Percentiles rank a stretch among this genome's conserved stretches.
phyloP scores from a whole-genome alignment of 2,113 vertebrate genomes.

The Trichechus manatus region DNA sequence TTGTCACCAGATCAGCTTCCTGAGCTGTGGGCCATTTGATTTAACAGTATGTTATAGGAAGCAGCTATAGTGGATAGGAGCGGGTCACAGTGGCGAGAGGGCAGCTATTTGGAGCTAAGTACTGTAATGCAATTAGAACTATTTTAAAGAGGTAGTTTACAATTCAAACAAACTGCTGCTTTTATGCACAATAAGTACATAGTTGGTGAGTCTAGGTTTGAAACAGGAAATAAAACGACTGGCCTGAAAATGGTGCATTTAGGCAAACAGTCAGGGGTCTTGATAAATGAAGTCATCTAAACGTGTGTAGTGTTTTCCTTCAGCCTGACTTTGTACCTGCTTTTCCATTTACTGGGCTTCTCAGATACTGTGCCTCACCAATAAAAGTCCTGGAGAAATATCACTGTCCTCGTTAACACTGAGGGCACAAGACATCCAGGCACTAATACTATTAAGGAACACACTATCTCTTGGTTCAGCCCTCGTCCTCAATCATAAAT shows the following conservation, averaged over 20 bases:
- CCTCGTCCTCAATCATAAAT: constrained; percentile 17
- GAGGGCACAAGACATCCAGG: neutral
- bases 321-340: neutral
- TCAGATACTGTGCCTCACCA: neutral
- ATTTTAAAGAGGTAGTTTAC: constrained; percentile 38
- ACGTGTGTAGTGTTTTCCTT: neutral
- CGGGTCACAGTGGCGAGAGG: neutral
- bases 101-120: constrained; percentile 18
- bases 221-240: constrained; percentile 44
- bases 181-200: neutral
- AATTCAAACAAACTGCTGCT: constrained; percentile 47
- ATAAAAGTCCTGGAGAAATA: constrained; percentile 22
- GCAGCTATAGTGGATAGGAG: neutral
- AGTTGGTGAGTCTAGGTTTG: neutral
- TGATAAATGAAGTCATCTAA: constrained; percentile 44
- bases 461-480: neutral
- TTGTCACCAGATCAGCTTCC: neutral
- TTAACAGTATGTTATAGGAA: neutral
- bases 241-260: constrained; percentile 46
- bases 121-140: constrained; percentile 9
- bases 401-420: neutral
- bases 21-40: neutral
- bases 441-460: neutral
- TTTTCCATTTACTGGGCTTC: constrained; percentile 24
- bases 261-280: neutral